Base-by-base conservation (phyloP, 2,113 vertebrate species). In the Triplophysa rosa region DNA sequence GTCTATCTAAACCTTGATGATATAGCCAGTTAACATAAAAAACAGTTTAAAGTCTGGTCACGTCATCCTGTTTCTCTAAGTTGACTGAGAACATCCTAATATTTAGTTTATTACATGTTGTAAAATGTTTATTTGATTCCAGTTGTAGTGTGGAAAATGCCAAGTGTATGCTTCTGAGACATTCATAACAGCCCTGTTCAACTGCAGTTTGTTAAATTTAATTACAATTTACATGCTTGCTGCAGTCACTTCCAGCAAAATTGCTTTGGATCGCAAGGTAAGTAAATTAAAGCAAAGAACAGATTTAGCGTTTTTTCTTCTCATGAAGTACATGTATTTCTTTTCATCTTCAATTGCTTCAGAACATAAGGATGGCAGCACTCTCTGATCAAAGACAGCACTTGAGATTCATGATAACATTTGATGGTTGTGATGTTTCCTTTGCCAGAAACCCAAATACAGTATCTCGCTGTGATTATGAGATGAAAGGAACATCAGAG, bases 211-310 rank as follows among this genome's bases (percentile, higher is more conserved):
- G 83, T 85, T 86, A 47, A 23, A 74, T 89, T 87, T 86, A 89
- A 92, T 90, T 90, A 87, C 84, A 84, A 87, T 84, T 86, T 81
- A 80, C 79, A 61, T 80, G 80, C 56, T 85, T 3, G 42, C 13
- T 47, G 21, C 42, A 40, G 58, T 82, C 78, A 29, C 71, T 9
- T n/a, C 54, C 71, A 78, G 79, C 76, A 82, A 47, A 82, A 71
- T 84, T 83, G 62, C 29, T 59, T 47, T 40, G 61, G 64, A 82
- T 85, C 79, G 83, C 80, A 83, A 89, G 90, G 89, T 89, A 86
- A 84, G 76, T 80, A 84, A 89, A 88, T 89, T 90, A 89, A 83
- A 86, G 84, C 83, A 80, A 87, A 75, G 12, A 33, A 66, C 17
- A 68, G 64, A 82, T 69, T 84, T 61, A 80, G 10, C 80, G 84